A percentile compares a stretch with the other conserved stretches of the same genome.
phyloP scores from a whole-genome alignment of 92 coral and sea anemone genomes.

The Siderastrea radians region DNA sequence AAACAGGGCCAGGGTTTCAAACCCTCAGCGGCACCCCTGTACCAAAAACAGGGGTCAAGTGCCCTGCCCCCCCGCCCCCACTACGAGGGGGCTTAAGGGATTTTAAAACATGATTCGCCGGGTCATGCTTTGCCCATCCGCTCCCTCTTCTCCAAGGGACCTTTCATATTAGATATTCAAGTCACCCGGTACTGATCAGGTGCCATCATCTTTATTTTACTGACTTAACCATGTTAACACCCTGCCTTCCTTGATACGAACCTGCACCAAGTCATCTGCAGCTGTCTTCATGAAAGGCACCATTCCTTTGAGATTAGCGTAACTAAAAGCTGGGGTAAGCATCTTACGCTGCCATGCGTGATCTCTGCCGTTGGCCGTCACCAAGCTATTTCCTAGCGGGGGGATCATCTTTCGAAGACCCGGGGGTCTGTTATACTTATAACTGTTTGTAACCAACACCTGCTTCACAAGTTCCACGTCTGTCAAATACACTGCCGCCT shows the following conservation, averaged over 20 bases:
- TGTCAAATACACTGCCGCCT: neutral
- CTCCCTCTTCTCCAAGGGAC: too few relatives aligned
- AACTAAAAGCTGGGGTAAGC: constrained; percentile 60
- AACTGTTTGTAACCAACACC: constrained; percentile 50
- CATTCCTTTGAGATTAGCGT: constrained; percentile 61
- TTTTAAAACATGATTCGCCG: too few relatives aligned
- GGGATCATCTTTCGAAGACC: constrained; percentile 37
- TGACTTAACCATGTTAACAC: too few relatives aligned
- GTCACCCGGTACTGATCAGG: too few relatives aligned
- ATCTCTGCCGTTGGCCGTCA: constrained; percentile 47
- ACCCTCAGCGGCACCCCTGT: too few relatives aligned
- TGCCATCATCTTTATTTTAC: too few relatives aligned
- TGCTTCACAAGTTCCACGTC: constrained; percentile 36
- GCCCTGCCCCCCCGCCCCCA: too few relatives aligned
- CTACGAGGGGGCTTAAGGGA: too few relatives aligned
- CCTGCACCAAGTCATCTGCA: constrained; percentile 54
- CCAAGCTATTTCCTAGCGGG: constrained; percentile 51
- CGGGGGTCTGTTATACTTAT: constrained; percentile 44
- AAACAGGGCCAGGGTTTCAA: too few relatives aligned
- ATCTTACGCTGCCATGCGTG: constrained; percentile 52
- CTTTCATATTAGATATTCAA: too few relatives aligned
- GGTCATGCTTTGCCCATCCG: too few relatives aligned
- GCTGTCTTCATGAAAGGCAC: constrained; percentile 30
- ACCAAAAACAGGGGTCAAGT: too few relatives aligned
- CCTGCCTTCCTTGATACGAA: neutral